phyloP scores from a whole-genome alignment of 2,888 invertebrate species.

The Apotomis turbidana region DNA sequence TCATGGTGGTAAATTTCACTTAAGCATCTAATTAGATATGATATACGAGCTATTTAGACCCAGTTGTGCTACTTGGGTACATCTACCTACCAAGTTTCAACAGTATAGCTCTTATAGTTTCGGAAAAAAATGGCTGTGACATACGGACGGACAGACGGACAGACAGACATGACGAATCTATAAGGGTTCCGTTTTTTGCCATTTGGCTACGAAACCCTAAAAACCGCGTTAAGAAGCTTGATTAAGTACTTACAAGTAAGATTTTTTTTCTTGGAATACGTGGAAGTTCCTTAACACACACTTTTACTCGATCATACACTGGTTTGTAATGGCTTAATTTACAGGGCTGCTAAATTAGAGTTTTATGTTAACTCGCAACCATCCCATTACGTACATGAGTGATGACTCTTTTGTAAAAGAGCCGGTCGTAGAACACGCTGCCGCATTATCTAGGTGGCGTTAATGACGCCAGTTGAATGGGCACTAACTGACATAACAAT shows the following conservation, averaged over 20 bases:
- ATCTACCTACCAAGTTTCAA: no score
- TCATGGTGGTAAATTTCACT: no score
- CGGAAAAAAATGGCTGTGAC: no score
- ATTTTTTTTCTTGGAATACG: not conserved
- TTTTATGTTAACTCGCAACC: constrained; percentile 14
- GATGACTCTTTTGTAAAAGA: constrained; percentile 34
- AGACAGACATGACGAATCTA: no score
- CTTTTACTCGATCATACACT: not conserved
- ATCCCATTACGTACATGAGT: constrained; percentile 31
- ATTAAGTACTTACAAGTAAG: not conserved
- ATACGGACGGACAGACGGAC: no score
- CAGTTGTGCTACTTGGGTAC: no score
- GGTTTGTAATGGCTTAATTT: constrained; percentile 8
- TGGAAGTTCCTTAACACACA: not conserved
- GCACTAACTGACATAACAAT: constrained; percentile 71
- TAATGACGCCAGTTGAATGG: constrained; percentile 65
- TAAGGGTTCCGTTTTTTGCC: no score
- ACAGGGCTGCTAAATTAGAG: not conserved
- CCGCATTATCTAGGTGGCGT: constrained; percentile 54
- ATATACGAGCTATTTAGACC: no score
- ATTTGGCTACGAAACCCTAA: no score
- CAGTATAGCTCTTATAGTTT: no score
- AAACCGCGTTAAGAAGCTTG: no score
- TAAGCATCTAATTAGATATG: no score
- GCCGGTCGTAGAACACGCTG: constrained; percentile 44